Conservation (phyloP, 1,140 invertebrate genomes). For the Aleiodes sp. region DNA sequence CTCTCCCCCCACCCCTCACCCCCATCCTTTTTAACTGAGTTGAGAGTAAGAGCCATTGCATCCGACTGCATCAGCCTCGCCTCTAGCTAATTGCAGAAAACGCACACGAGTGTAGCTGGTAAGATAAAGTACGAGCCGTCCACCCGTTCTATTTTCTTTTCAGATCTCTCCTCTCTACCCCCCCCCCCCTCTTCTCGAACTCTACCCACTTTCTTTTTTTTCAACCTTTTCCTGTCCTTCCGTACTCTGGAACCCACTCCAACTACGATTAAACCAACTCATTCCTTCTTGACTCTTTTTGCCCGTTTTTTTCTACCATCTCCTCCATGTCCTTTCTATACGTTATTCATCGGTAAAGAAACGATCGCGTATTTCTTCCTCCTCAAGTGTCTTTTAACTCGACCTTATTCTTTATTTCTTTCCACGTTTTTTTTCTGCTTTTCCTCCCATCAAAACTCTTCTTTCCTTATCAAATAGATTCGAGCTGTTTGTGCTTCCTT, state of each 20-base stretch:
- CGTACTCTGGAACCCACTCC: background rate
- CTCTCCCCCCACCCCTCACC: too few relatives aligned
- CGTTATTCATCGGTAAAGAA: constrained; percentile 5
- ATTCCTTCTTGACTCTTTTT: constrained; percentile 17
- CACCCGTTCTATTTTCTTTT: constrained; percentile 27
- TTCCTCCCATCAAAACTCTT: too few relatives aligned
- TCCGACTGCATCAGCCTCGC: constrained; percentile 13
- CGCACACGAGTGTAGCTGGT: constrained; percentile 21
- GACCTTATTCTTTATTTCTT: too few relatives aligned
- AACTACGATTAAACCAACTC: constrained; percentile 14
- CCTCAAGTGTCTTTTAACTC: constrained; percentile 1
- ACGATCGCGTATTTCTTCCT: background rate
- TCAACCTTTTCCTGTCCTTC: too few relatives aligned
- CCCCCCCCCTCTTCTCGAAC: background rate
- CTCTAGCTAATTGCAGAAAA: constrained; percentile 25
- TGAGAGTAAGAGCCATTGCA: constrained; percentile 21
- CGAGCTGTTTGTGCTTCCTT: constrained; percentile 1
- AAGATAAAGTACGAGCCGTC: constrained; percentile 15
- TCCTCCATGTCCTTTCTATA: background rate
- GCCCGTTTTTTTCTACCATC: background rate
- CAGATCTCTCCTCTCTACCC: constrained; percentile 8
- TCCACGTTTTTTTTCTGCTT: constrained; percentile 12
- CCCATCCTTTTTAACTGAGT: background rate
- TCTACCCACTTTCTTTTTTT: constrained; percentile 20
- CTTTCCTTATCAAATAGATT: background rate